Evolutionary conservation across 2,797 vertebrate genomes (phyloP).

Genomic region (Catharus ustulatus): DNA sequence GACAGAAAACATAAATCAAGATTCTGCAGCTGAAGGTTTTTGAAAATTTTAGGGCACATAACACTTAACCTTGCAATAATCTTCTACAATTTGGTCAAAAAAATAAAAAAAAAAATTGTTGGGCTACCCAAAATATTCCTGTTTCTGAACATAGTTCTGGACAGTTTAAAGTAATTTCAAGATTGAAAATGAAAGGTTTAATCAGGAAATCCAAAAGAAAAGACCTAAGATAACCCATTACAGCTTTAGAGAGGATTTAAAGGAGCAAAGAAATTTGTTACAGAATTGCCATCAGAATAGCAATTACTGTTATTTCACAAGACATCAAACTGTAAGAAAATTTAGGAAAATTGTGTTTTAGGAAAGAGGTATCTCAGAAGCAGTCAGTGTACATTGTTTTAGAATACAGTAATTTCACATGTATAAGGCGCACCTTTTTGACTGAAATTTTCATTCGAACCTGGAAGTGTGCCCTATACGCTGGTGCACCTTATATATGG

Average conservation of each 20-base stretch:
- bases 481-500: too few species aligned
- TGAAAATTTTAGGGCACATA: background rate
- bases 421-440: too few species aligned
- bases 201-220: background rate
- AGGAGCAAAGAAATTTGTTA: background rate
- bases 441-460: too few species aligned
- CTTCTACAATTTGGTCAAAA: background rate
- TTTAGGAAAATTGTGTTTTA: background rate
- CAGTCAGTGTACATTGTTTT: background rate
- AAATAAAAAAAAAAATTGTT: background rate
- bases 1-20: conserved; percentile 9
- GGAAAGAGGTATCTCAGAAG: background rate
- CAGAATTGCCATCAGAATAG: background rate
- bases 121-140: background rate
- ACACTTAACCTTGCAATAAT: background rate
- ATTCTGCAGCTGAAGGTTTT: conserved; percentile 36
- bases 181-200: background rate
- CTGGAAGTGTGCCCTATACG: too few species aligned
- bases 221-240: background rate
- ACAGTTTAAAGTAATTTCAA: background rate
- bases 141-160: background rate
- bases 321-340: background rate
- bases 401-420: background rate
- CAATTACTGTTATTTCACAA: background rate
- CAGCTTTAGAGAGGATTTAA: background rate